Base-by-base conservation (phyloP, 2,797 vertebrate genomes). In the Falco berigora region DNA sequence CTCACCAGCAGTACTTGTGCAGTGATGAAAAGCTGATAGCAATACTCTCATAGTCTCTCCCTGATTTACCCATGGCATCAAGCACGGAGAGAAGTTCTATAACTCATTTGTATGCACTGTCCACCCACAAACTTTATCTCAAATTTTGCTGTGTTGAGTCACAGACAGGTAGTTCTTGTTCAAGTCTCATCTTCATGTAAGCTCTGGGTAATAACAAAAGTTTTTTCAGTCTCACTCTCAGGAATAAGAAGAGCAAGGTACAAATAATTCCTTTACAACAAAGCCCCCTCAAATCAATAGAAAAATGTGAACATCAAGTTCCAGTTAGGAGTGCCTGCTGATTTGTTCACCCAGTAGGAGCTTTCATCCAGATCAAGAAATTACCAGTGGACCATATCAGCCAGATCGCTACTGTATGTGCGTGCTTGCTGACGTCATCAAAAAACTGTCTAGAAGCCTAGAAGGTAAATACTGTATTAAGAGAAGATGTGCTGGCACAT, bases 91-190 rank as follows among this genome's bases (percentile, higher is more conserved):
- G 38, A 44, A 85, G 56, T 73, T 90, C 68, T 85, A 30, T 71
- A 87, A 68, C 88, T 96, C 92, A 94, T 97, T 93, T 91, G 61
- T 82, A 96, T 93, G 91, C 96, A 68, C 56, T 96, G 92, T 96
- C 94, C 96, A 90, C 96, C 96, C 96, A 97, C 96, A 85, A 93
- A 88, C 68, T 74, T 96, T 87, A 95, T 96, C 96, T 92, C 44
- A 58, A 68, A 56, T 89, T 91, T 47, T 86, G 66, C 40, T 32
- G 46, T 30, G 92, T 86, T 97, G 96, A 97, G 94, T 97, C 96
- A 97, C 84, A 92, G 92, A 92, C 96, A 94, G 96, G 96, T 96
- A 94, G 73, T 94, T 96, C 95, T 95, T 94, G 96, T 94, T 94
- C 91, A 77, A 82, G 74, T 66, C n/a, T 12, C 67, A 74, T 80